A percentile compares a stretch with the other conserved stretches of the same genome.
Conservation (phyloP, 2,113 vertebrate genomes). For the Bujurquina vittata region DNA sequence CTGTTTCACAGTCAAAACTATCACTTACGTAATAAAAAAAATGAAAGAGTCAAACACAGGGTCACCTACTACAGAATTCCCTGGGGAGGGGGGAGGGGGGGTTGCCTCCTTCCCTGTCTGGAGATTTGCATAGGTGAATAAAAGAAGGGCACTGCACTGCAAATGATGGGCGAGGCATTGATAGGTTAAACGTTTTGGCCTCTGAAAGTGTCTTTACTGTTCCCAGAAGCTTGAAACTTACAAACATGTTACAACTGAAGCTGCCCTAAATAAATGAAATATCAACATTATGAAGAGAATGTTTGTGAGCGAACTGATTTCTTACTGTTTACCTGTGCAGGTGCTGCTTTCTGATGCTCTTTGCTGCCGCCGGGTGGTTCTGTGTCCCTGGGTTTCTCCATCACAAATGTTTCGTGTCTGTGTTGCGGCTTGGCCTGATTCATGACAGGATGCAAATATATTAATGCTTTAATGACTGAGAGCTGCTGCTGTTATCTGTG, state of each 20-base stretch:
- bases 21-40: not conserved
- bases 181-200: not conserved
- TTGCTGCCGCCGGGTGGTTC: not conserved
- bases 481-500: not conserved
- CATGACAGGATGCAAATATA: not conserved
- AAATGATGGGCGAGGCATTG: not conserved
- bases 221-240: not conserved
- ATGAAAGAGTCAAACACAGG: not conserved
- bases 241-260: not conserved
- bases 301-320: not conserved
- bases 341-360: constrained; percentile 39
- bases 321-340: constrained; percentile 68
- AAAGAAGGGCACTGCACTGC: not conserved
- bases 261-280: not conserved
- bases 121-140: not conserved
- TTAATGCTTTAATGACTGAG: not conserved
- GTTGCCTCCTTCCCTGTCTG: not conserved
- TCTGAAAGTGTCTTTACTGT: not conserved
- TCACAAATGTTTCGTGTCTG: constrained; percentile 77
- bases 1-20: not conserved
- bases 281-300: not conserved
- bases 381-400: constrained; percentile 72
- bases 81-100: not conserved
- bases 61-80: not conserved
- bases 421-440: constrained; percentile 39